phyloP scores from a whole-genome alignment of 2,797 vertebrate species.

The Sebastes goodei region DNA sequence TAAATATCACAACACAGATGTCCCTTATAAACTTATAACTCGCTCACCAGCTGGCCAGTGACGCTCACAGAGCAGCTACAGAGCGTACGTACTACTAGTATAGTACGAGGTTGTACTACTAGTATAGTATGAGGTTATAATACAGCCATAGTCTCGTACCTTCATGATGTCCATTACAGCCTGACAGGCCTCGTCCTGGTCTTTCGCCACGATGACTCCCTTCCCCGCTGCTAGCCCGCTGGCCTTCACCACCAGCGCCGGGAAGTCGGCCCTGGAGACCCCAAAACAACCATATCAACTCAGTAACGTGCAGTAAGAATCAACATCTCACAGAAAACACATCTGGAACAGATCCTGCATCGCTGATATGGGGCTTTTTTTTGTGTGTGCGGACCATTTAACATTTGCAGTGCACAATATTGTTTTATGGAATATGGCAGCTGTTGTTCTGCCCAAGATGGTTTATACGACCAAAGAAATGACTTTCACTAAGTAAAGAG shows the following conservation, averaged over 20 bases:
- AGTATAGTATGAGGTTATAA: background rate
- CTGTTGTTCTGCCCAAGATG: constrained; percentile 28
- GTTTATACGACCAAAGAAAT: background rate
- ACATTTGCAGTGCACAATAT: background rate
- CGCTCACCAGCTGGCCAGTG: no score
- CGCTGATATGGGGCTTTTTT: background rate
- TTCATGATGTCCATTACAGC: constrained; percentile 95
- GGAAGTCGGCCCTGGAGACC: constrained; percentile 87
- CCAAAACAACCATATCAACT: background rate
- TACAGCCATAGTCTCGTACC: constrained; percentile 66
- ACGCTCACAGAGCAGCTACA: no score
- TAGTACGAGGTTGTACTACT: no score
- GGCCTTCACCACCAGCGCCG: constrained; percentile 95
- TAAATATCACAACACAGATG: no score
- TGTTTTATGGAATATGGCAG: constrained; percentile 35
- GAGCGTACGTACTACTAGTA: no score
- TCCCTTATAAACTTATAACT: no score
- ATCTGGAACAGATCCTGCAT: constrained; percentile 32
- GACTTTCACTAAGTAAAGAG: background rate
- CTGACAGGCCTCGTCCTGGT: constrained; percentile 91
- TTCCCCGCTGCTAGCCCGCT: constrained; percentile 97
- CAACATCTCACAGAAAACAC: background rate
- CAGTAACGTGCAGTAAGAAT: background rate
- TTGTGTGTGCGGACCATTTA: constrained; percentile 26
- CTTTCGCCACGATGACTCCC: constrained; percentile 91